Evolutionary conservation across 2,113 vertebrate genomes (phyloP).

Genomic region (Labeo rohita): DNA sequence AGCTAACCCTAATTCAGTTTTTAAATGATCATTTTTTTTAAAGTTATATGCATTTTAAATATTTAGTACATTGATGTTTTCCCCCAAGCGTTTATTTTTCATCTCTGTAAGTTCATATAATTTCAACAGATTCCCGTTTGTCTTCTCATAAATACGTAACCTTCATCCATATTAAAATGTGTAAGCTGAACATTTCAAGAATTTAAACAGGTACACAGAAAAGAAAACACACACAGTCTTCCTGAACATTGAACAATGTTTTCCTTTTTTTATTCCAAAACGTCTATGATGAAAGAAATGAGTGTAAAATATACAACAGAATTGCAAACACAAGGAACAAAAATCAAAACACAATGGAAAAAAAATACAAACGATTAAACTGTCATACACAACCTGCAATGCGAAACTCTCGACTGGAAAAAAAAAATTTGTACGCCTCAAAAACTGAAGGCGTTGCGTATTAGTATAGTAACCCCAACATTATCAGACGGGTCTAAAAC

Average conservation of each 20-base stretch:
- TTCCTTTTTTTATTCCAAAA: constrained; percentile 71
- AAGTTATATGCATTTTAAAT: too few relatives aligned
- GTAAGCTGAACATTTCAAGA: neutral
- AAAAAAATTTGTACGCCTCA: constrained; percentile 56
- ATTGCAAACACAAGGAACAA: constrained; percentile 61
- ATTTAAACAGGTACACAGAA: neutral
- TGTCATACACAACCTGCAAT: constrained; percentile 51
- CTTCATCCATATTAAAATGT: neutral
- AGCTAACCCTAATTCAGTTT: too few relatives aligned
- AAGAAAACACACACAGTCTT: constrained; percentile 28
- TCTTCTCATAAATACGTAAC: neutral
- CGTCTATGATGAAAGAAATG: constrained; percentile 72
- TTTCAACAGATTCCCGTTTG: neutral
- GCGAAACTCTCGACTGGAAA: constrained; percentile 45
- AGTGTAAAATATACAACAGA: constrained; percentile 75
- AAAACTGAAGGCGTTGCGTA: constrained; percentile 53
- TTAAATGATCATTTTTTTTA: too few relatives aligned
- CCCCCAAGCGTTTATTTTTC: too few relatives aligned
- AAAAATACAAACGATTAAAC: constrained; percentile 47
- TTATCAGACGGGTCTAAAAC: constrained; percentile 50
- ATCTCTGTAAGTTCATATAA: too few relatives aligned
- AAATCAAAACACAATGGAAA: constrained; percentile 57
- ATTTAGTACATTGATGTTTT: neutral
- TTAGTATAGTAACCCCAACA: constrained; percentile 54
- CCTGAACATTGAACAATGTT: constrained; percentile 60